Conservation (phyloP, 2,797 vertebrate genomes). For the Typhlichthys eigenmanni region DNA sequence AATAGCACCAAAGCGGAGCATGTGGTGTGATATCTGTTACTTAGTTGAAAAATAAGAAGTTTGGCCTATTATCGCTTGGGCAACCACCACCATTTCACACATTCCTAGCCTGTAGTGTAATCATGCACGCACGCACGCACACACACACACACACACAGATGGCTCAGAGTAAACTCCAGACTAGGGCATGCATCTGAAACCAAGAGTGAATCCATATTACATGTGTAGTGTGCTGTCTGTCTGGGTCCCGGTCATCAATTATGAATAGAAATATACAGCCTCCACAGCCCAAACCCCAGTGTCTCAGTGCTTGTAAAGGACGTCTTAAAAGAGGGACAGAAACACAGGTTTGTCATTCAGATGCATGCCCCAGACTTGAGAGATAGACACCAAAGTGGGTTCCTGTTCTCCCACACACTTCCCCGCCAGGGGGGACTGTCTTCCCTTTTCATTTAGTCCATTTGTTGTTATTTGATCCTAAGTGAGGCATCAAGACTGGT, state of each 20-base stretch:
- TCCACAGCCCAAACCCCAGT: slow-evolving; percentile 75
- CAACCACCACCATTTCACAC: slow-evolving; percentile 32
- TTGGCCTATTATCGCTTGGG: slow-evolving; percentile 35
- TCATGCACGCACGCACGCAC: slow-evolving; percentile 15
- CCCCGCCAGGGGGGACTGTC: slow-evolving; percentile 53
- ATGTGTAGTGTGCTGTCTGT: slow-evolving; percentile 86
- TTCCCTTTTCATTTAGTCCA: slow-evolving; percentile 55
- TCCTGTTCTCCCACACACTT: slow-evolving; percentile 58
- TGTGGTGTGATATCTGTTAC: not conserved
- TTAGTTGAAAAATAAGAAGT: slow-evolving; percentile 4
- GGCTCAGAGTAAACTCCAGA: slow-evolving; percentile 73
- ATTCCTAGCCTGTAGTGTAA: slow-evolving; percentile 5
- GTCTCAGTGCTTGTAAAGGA: slow-evolving; percentile 83
- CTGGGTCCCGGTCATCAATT: slow-evolving; percentile 91
- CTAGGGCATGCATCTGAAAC: slow-evolving; percentile 77
- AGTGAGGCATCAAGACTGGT: slow-evolving; percentile 50
- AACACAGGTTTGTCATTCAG: slow-evolving; percentile 83
- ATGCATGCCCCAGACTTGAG: slow-evolving; percentile 68
- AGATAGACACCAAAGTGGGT: slow-evolving; percentile 57
- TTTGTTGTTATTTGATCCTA: slow-evolving; percentile 49
- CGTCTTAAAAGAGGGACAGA: slow-evolving; percentile 85
- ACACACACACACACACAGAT: slow-evolving; percentile 57
- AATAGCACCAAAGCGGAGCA: too few relatives aligned
- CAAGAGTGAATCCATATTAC: slow-evolving; percentile 87
- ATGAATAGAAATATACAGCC: slow-evolving; percentile 93